A percentile compares a stretch with the other conserved stretches of the same genome.
These are phyloP conservation scores for Conistra vaccinii DNA, from an alignment of 2,888 invertebrate species.

Conservation along the genomic window DNA sequence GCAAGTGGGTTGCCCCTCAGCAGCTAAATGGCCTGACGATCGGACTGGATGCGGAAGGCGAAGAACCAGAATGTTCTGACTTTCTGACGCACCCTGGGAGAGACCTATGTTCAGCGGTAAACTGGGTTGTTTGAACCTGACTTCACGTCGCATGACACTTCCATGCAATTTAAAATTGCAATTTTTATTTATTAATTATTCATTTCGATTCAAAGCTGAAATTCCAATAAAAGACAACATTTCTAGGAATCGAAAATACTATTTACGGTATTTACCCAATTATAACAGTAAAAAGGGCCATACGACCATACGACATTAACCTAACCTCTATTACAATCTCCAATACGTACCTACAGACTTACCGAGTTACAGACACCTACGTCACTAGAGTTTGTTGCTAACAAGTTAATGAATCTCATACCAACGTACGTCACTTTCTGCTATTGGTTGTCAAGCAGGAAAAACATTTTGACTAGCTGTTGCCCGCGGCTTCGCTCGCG, in stretches of 20 bases:
- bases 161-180: not conserved
- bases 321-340: slow-evolving; percentile 6
- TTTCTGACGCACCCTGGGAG: not conserved
- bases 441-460: slow-evolving; percentile 13
- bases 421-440: no score
- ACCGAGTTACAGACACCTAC: not conserved
- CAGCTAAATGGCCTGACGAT: no score
- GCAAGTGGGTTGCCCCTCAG: not conserved
- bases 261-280: not conserved
- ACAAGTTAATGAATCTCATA: slow-evolving; percentile 1
- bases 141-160: not conserved
- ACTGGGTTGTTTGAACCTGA: not conserved
- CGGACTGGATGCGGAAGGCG: not conserved
- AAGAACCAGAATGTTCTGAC: not conserved
- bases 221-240: not conserved
- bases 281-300: slow-evolving; percentile 10
- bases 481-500: no score
- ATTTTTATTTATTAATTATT: not conserved
- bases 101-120: not conserved
- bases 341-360: no score
- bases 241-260: not conserved
- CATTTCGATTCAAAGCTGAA: not conserved
- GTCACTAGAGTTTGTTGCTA: slow-evolving; percentile 2
- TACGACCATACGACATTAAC: not conserved
- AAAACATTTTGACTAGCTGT: not conserved